A percentile compares a stretch with the other conserved stretches of the same genome.
Conservation (phyloP, 2,888 invertebrate genomes). For the Congeria kusceri region DNA sequence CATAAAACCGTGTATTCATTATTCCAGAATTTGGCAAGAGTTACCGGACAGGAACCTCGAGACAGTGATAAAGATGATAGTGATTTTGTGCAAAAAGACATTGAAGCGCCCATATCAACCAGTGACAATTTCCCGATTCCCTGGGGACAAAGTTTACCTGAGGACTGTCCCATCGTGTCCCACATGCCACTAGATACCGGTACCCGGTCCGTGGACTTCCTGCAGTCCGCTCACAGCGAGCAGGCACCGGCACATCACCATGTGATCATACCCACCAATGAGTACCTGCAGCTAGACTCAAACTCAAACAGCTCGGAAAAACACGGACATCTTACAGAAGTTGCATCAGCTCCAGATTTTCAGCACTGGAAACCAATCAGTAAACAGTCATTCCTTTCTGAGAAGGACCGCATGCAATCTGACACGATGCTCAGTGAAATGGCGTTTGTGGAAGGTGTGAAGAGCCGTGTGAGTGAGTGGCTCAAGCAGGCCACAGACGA, state of each 20-base stretch:
- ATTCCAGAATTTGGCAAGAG: slow-evolving; percentile 56
- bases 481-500: slow-evolving; percentile 63
- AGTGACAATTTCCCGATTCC: slow-evolving; percentile 66
- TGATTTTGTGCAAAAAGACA: slow-evolving; percentile 32
- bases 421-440: slow-evolving; percentile 74
- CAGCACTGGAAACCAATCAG: slow-evolving; percentile 77
- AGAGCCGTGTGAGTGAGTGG: slow-evolving; percentile 76
- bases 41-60: background rate
- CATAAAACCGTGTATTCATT: slow-evolving; percentile 74
- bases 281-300: slow-evolving; percentile 55
- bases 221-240: slow-evolving; percentile 69
- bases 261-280: slow-evolving; percentile 73
- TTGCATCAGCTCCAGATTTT: slow-evolving; percentile 71
- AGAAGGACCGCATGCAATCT: slow-evolving; percentile 55
- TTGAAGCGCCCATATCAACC: slow-evolving; percentile 24
- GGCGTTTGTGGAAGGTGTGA: slow-evolving; percentile 72
- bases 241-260: slow-evolving; percentile 76
- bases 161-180: slow-evolving; percentile 69
- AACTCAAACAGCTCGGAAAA: slow-evolving; percentile 48
- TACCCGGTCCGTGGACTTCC: slow-evolving; percentile 68
- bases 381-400: slow-evolving; percentile 43
- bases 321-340: slow-evolving; percentile 65
- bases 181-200: slow-evolving; percentile 62
- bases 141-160: slow-evolving; percentile 58
- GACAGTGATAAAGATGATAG: slow-evolving; percentile 15